Base-by-base conservation (phyloP, 2,888 invertebrate genomes). In the Empis stercorea region DNA sequence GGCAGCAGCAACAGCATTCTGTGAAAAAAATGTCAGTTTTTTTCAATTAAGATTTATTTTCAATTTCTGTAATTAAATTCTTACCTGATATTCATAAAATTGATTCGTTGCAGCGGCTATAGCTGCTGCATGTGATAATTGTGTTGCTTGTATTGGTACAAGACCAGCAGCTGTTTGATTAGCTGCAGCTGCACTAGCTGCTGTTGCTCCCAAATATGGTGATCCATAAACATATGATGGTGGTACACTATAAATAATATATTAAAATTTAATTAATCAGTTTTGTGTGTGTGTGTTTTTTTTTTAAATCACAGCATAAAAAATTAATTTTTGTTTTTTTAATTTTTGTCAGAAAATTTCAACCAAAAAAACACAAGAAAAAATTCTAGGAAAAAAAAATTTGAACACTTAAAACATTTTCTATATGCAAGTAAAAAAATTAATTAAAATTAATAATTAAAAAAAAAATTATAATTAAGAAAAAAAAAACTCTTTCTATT, bases 61-160 rank as follows among this genome's bases (percentile, higher is more conserved):
- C 6, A 16, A n/a, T n/a, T n/a, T n/a, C n/a, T n/a, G n/a, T n/a
- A n/a, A n/a, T n/a, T n/a, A n/a, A n/a, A n/a, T 9, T 27, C 9
- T 52, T 55, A 60, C 60, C 61, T 86, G 86, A 68, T 87, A 86
- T 71, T 86, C 85, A 63, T 86, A 86, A 62, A 86, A 79, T 61
- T 87, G 84, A 59, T 82, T 81, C 43, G 76, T 73, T n/a, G 84
- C 85, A 1, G 85, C 85, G 11, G 84, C 84, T n/a, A 84, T 85
- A 1, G 85, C 85, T 11, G 84, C 84, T 1, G 84, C 84, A 61
- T 82, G 82, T 58, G 79, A 79, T 59, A 82, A 66, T 60, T 81
- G 82, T 27, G 73, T 68, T 27, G 74, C 68, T 51, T 79, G 80
- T 57, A 81, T 70, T 56, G 81, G 80, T 56, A 86, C 77, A 57